Conservation (phyloP, 2,797 vertebrate species). For the Syndactyla subalaris region DNA sequence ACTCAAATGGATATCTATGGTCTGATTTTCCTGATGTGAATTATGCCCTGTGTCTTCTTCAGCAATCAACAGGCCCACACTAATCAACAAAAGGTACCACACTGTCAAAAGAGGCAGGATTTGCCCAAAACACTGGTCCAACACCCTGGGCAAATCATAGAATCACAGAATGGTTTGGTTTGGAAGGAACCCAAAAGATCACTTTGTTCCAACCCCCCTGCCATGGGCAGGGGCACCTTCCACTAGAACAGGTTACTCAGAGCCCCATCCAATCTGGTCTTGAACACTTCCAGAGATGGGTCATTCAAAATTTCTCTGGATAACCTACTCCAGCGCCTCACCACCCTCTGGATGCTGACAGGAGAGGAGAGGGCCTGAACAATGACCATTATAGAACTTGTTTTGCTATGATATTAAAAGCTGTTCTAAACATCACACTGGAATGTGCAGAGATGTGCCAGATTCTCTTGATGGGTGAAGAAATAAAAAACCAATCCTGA, state of each 20-base stretch:
- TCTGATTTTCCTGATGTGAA: neutral
- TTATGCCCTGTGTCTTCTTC: neutral
- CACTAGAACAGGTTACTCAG: neutral
- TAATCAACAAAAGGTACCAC: neutral
- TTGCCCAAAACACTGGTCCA: neutral
- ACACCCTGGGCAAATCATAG: neutral
- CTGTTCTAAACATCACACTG: neutral
- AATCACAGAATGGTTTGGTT: neutral
- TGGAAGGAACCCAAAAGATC: neutral
- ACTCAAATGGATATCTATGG: neutral
- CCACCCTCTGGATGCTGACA: neutral
- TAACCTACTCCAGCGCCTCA: neutral
- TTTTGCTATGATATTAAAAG: fast-evolving
- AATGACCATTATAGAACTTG: neutral
- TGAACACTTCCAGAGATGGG: neutral
- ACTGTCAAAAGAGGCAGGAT: neutral
- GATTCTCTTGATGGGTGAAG: neutral
- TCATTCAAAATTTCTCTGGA: neutral
- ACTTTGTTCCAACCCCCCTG: neutral
- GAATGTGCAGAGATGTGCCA: neutral
- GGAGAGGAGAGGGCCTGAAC: neutral
- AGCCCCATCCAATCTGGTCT: neutral
- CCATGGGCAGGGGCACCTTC: neutral
- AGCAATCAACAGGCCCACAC: neutral
- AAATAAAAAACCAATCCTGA: neutral